Evolutionary conservation across 2,797 vertebrate genomes (phyloP), one percentile per base, ranked within the genome.

Genomic region (Danio aesculapii): DNA sequence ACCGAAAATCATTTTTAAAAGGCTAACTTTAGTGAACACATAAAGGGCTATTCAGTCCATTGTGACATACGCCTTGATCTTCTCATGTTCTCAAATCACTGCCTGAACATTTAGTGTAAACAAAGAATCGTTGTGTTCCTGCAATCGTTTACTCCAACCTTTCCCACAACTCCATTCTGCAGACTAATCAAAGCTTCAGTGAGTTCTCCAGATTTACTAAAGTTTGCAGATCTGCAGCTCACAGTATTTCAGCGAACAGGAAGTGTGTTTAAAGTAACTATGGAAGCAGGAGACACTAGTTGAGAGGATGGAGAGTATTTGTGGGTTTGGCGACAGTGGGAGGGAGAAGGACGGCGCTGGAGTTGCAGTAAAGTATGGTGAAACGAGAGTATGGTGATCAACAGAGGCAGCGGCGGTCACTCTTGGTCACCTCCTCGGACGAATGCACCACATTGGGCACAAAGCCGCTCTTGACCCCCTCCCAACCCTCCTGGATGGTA

Each of bases 361-460:
- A 83, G 70, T 83, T 67, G 83, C 73, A 50, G 53, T 84, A 59
- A 70, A 82, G 69, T 74, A 75, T 52, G 63, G 67, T 55, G 79
- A 68, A 61, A 75, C 74, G 71, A 57, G 44, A 21, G 70, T 78
- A 19, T 50, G 70, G 87, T 82, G 86, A 95, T 98, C 97, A 99
- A 90, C 97, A 99, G 89, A 99, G 93, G 91, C 98, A 99, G 83
- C 98, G 94, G 89, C 98, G 96, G 91, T 99, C 98, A 70, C 97
- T 98, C 91, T 99, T 99, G 93, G 97, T 97, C 88, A 98, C 98
- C 89, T 99, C 98, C 92, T 99, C 98, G 0, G 98, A 99, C 13
- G 98, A 99, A 92, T 99, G 98, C 79, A 99, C 98, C 84, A 99
- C 96, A 0, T 99, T 99, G 83, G 98, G 98, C 77, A 99, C 98